phyloP scores from a whole-genome alignment of 2,888 invertebrate genomes.

The Drosophila anomalipes region DNA sequence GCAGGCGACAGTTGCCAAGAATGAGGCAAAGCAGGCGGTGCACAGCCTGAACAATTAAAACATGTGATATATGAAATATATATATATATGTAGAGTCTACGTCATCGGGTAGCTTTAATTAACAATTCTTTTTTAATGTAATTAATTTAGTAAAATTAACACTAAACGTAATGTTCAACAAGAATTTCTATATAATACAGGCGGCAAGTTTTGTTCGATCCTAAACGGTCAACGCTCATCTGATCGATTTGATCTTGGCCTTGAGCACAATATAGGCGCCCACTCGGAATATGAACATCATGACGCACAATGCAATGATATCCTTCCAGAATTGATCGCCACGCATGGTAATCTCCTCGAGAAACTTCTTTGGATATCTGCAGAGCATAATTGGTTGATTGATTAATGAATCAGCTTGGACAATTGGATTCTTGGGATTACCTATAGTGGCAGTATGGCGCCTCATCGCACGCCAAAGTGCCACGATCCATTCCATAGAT shows the following conservation, averaged over 20 bases:
- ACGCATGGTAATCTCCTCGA: slow-evolving; percentile 92
- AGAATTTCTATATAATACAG: slow-evolving; percentile 76
- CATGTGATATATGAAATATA: slow-evolving; percentile 60
- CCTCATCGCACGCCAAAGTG: slow-evolving; percentile 91
- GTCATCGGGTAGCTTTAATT: slow-evolving; percentile 59
- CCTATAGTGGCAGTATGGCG: slow-evolving; percentile 92
- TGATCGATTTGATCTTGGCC: slow-evolving; percentile 89
- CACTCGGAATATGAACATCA: slow-evolving; percentile 89
- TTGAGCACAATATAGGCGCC: slow-evolving; percentile 91
- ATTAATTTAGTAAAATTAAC: slow-evolving; percentile 73
- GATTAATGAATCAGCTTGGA: background rate
- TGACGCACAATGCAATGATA: slow-evolving; percentile 89
- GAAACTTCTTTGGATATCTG: slow-evolving; percentile 92
- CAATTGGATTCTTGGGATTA: slow-evolving; percentile 57
- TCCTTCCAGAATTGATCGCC: slow-evolving; percentile 94
- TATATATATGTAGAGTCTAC: slow-evolving; percentile 20
- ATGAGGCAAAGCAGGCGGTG: background rate
- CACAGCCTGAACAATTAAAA: slow-evolving; percentile 51
- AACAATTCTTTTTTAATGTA: slow-evolving; percentile 70
- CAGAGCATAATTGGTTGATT: background rate
- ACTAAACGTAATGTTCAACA: slow-evolving; percentile 75
- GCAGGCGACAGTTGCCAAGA: slow-evolving; percentile 6
- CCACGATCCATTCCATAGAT: slow-evolving; percentile 93
- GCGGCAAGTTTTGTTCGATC: slow-evolving; percentile 25
- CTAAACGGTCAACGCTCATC: slow-evolving; percentile 60